phyloP scores from a whole-genome alignment of 2,888 invertebrate species.

The Pyrocoelia pectoralis region DNA sequence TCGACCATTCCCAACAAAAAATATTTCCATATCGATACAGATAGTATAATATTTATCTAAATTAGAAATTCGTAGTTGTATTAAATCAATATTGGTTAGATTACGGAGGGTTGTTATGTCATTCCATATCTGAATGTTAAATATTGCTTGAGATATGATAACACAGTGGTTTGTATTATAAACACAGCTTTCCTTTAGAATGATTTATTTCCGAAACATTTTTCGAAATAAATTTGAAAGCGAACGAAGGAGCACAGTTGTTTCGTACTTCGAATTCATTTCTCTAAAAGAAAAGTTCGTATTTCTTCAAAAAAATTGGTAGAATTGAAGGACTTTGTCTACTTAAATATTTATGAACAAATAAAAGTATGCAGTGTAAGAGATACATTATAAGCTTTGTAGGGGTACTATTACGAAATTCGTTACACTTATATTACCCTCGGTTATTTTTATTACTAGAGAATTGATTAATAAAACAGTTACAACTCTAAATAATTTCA shows the following conservation, averaged over 20 bases:
- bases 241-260: neutral
- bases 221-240: slow-evolving; percentile 7
- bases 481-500: too few species aligned
- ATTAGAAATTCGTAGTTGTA: neutral
- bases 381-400: neutral
- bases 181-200: neutral
- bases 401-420: neutral
- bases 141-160: slow-evolving; percentile 8
- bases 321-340: slow-evolving; percentile 4
- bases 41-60: neutral
- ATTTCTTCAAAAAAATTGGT: neutral
- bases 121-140: neutral
- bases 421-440: neutral
- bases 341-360: slow-evolving; percentile 8
- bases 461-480: too few species aligned
- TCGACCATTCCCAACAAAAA: neutral
- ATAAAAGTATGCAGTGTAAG: neutral
- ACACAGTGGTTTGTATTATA: slow-evolving; percentile 7
- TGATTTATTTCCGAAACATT: slow-evolving; percentile 4
- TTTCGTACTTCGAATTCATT: slow-evolving; percentile 8
- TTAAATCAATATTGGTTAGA: slow-evolving; percentile 8
- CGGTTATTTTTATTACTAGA: neutral
- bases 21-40: too few species aligned
- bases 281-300: slow-evolving; percentile 8
- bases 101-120: neutral